Evolutionary conservation across 53 echinoderm and acorn worm species (phyloP), one percentile per base, ranked within the genome.

Genomic region (Crossaster papposus): DNA sequence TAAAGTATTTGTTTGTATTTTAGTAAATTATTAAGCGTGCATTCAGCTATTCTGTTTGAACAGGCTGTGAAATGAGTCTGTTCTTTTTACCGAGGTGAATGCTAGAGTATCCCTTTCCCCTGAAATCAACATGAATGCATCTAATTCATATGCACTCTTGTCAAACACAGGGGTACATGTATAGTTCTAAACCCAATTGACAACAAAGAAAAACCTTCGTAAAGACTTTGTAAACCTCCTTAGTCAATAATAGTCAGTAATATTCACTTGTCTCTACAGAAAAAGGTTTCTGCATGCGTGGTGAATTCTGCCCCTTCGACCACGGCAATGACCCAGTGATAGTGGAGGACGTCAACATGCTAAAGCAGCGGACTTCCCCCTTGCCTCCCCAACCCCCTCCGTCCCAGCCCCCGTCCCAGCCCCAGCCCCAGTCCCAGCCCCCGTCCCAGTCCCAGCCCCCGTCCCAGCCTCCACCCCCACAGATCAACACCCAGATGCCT

Each of bases 221-320:
- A 44, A 44, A 44, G 44, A 44, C 9, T 44, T 44, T 1, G 44
- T 44, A 44, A 44, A 44, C 9, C 44, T 44, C 44, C 44, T 44
- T 58, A 58, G 58, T 58, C 58, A 58, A 17, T 58, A 1, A 7
- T 44, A 58, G 58, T 4, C 58, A 26, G n/a, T 3, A n/a, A 68
- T 20, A 26, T 68, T 68, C 10, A 23, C 10, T 68, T 68, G 28
- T 11, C 22, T 10, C 28, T 4, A 82, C 92, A 96, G 96, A 96
- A 74, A 93, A 96, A 90, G 98, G 98, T 30, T 98, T 94, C 80
- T 98, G 98, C 81, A 96, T 98, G 98, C 90, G 93, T 37, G 98
- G 98, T 18, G 98, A 98, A 89, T 86, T 94, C 30, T 98, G 98
- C 73, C 96, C 96, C 3, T 98, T 81, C 38, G 98, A 98, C 89